Percentiles rank a stretch among this genome's conserved stretches.
These are phyloP conservation scores for Gobiocypris rarus DNA, from an alignment of 2,113 vertebrate genomes.

Conservation along the genomic window DNA sequence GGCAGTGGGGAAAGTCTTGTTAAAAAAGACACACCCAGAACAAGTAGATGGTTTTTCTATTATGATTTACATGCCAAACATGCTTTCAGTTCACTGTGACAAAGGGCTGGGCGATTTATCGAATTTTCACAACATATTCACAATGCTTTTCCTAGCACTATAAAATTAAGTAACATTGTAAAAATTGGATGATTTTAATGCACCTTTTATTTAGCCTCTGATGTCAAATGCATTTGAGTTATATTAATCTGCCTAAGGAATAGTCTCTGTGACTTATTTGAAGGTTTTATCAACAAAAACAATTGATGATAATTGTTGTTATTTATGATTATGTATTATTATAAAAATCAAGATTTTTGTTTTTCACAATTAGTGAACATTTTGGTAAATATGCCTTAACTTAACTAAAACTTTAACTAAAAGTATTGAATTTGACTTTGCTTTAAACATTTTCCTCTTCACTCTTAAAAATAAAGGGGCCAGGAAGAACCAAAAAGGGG, in stretches of 20 bases:
- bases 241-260: too few species aligned
- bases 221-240: neutral
- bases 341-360: neutral
- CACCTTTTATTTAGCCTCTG: neutral
- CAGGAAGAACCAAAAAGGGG: too few species aligned
- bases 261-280: neutral
- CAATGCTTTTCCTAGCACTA: neutral
- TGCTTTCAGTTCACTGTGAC: constrained; percentile 39
- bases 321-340: neutral
- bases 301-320: neutral
- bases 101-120: constrained; percentile 39
- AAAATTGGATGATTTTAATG: neutral
- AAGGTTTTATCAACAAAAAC: neutral
- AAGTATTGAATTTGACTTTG: neutral
- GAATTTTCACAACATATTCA: neutral
- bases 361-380: neutral
- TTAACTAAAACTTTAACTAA: neutral
- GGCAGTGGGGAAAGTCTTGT: constrained; percentile 12
- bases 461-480: too few species aligned
- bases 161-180: neutral
- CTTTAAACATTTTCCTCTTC: too few species aligned
- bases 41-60: constrained; percentile 29
- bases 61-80: constrained; percentile 48
- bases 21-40: constrained; percentile 41
- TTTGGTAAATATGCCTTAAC: neutral